These are phyloP conservation scores for Venustoraphidia nigricollis DNA, from an alignment of 2,888 invertebrate species.

Conservation along the genomic window DNA sequence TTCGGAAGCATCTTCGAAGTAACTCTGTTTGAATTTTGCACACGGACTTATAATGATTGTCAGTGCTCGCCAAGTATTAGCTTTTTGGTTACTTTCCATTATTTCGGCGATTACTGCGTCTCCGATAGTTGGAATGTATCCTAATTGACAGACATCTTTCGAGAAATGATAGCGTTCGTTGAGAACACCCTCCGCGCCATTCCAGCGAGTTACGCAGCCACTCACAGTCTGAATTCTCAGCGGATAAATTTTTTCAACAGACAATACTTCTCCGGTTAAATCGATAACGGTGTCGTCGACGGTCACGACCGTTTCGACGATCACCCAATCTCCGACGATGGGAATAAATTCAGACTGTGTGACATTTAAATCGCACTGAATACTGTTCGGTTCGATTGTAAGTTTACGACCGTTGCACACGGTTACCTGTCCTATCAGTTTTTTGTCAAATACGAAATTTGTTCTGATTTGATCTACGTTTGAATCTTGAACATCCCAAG, in stretches of 20 bases:
- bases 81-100: constrained; percentile 55
- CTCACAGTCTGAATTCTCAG: constrained; percentile 36
- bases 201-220: constrained; percentile 27
- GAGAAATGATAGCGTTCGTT: constrained; percentile 43
- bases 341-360: constrained; percentile 49
- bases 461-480: constrained; percentile 10
- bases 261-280: constrained; percentile 38
- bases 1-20: constrained; percentile 6
- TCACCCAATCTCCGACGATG: constrained; percentile 52
- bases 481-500: constrained; percentile 21
- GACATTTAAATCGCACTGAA: constrained; percentile 43
- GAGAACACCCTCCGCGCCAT: constrained; percentile 34
- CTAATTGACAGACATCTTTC: constrained; percentile 34
- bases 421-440: constrained; percentile 27
- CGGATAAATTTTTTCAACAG: constrained; percentile 42
- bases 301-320: constrained; percentile 44
- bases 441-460: constrained; percentile 15
- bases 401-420: constrained; percentile 25
- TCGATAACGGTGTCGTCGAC: constrained; percentile 37
- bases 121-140: constrained; percentile 37
- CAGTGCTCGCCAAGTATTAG: constrained; percentile 42
- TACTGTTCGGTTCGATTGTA: constrained; percentile 35
- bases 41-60: constrained; percentile 24
- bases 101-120: constrained; percentile 49
- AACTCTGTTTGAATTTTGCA: neutral